Evolutionary conservation across 2,888 invertebrate species (phyloP), one percentile per base, ranked within the genome.

Genomic region (Nomada goodeniana): DNA sequence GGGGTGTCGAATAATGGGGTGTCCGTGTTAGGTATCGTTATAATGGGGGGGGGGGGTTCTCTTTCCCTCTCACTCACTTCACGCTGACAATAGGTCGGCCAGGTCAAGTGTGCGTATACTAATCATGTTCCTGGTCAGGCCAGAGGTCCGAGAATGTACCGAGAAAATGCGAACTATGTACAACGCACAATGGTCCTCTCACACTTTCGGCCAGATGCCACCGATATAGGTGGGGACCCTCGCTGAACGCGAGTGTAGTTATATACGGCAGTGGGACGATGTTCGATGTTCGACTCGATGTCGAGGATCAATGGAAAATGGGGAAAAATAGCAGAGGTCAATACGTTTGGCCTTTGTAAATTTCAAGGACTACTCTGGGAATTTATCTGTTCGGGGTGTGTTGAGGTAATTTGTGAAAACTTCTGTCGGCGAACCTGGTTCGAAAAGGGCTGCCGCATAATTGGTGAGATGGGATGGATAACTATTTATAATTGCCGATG

Each of bases 71-170:
- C 67, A 59, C 77, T 78, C 79, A 69, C 83, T 73, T 57, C 53
- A n/a, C 52, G 75, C 59, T 57, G 85, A 88, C 86, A 88, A 88
- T 82, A 64, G 87, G 86, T 83, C 88, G 76, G 88, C 89, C 90
- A 91, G 93, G 92, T 93, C 92, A 92, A 92, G 93, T 93, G 91
- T 90, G 87, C 86, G 90, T 91, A 92, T 92, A 93, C 93, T 93
- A 92, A 93, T 92, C 93, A 91, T 90, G 90, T 91, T 90, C 91
- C 89, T 84, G 77, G 85, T 86, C 82, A 84, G 82, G 84, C 61
- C 70, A 55, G 82, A 84, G 84, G 83, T 79, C 88, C 82, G 82
- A 88, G 87, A 89, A 88, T 86, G 84, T 82, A 86, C 83, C 87
- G 86, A 84, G 90, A 87, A 91, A 89, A 91, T 91, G 90, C 89